Percentiles rank a stretch among this genome's conserved stretches.
Conservation (phyloP, 2,113 vertebrate genomes). For the Pungitius pungitius region DNA sequence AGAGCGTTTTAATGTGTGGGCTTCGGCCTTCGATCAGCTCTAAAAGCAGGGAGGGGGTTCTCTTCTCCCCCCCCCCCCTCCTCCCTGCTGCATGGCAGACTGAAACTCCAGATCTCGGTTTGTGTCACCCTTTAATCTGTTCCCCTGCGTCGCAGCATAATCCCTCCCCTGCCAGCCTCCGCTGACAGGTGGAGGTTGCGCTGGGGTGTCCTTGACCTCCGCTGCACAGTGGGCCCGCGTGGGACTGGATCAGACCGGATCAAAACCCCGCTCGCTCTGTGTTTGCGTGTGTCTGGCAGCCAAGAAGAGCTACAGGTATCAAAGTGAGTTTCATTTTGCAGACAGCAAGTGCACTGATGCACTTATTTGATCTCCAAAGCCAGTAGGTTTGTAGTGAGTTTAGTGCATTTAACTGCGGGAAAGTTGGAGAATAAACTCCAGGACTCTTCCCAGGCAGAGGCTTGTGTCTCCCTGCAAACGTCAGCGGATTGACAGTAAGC, state of each 20-base stretch:
- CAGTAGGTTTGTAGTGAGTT: not conserved
- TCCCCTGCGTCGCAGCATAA: constrained; percentile 53
- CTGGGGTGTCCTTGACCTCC: constrained; percentile 66
- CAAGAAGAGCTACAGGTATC: constrained; percentile 43
- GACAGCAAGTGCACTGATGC: constrained; percentile 23
- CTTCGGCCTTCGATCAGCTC: constrained; percentile 36
- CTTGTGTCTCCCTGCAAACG: constrained; percentile 35
- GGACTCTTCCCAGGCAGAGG: constrained; percentile 43
- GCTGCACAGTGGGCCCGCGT: constrained; percentile 26
- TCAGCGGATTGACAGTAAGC: constrained; percentile 56
- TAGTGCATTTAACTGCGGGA: constrained; percentile 14
- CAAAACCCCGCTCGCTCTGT: constrained; percentile 38
- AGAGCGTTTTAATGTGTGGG: not conserved
- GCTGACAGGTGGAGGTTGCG: constrained; percentile 65
- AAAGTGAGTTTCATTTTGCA: constrained; percentile 33
- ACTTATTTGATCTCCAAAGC: constrained; percentile 16
- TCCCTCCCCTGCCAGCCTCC: constrained; percentile 61
- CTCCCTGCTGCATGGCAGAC: constrained; percentile 63
- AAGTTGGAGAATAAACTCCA: not conserved
- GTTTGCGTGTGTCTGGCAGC: constrained; percentile 17
- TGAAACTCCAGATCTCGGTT: constrained; percentile 65
- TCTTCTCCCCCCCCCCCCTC: too few species aligned
- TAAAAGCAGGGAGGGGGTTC: not conserved
- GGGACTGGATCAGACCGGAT: constrained; percentile 69
- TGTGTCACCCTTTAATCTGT: constrained; percentile 65